phyloP scores from a whole-genome alignment of 1,140 invertebrate species.

The Brachystomella parvula region DNA sequence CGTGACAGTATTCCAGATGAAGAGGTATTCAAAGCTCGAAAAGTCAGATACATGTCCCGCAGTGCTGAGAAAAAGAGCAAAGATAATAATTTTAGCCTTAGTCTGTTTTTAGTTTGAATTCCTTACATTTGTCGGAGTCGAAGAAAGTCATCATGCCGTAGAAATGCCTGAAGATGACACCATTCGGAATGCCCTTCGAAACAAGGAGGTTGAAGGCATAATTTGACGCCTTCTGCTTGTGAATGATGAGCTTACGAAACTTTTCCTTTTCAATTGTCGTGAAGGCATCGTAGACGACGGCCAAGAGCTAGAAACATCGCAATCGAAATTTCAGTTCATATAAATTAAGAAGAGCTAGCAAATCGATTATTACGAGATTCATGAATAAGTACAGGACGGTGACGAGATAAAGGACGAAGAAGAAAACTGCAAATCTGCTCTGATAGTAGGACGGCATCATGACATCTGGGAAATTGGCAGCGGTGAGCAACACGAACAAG shows the following conservation, averaged over 20 bases:
- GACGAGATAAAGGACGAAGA: constrained; percentile 77
- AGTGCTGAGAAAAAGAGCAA: constrained; percentile 47
- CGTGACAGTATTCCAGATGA: constrained; percentile 56
- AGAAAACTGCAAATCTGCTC: constrained; percentile 71
- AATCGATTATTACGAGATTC: constrained; percentile 59
- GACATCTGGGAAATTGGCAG: constrained; percentile 86
- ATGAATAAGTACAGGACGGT: constrained; percentile 80
- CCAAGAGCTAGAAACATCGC: constrained; percentile 59
- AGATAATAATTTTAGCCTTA: neutral
- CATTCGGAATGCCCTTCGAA: constrained; percentile 56
- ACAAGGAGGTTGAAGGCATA: constrained; percentile 71
- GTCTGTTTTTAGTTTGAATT: constrained; percentile 15
- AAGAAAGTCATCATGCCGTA: constrained; percentile 48
- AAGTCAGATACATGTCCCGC: constrained; percentile 71
- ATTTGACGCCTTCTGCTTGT: constrained; percentile 72
- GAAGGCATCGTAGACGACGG: constrained; percentile 85
- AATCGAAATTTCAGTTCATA: constrained; percentile 7
- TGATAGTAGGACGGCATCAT: constrained; percentile 81
- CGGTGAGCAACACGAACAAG: constrained; percentile 81
- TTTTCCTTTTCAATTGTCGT: constrained; percentile 79
- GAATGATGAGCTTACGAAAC: constrained; percentile 72
- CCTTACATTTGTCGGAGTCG: constrained; percentile 33
- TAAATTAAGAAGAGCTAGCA: neutral
- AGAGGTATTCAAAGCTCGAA: constrained; percentile 65
- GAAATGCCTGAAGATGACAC: constrained; percentile 68